A percentile compares a stretch with the other conserved stretches of the same genome.
phyloP scores from a whole-genome alignment of 2,888 invertebrate species.

The Elysia crispata region DNA sequence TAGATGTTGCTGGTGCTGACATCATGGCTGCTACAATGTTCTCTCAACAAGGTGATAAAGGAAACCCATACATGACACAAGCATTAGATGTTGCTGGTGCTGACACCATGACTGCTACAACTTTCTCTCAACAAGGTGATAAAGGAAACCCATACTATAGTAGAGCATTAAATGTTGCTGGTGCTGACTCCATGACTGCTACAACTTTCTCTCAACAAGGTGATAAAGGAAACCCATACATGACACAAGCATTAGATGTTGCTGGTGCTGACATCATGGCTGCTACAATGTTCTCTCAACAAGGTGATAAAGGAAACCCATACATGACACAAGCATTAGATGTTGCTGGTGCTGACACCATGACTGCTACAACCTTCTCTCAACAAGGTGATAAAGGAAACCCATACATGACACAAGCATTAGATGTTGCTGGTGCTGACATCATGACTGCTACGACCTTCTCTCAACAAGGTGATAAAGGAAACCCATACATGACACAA shows the following conservation, averaged over 20 bases:
- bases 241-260: too few relatives aligned
- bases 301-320: conserved; percentile 45
- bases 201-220: not conserved
- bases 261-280: conserved; percentile 21
- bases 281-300: conserved; percentile 11
- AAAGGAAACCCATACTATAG: conserved; percentile 38
- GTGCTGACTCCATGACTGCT: conserved; percentile 5
- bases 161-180: conserved; percentile 18
- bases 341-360: conserved; percentile 39
- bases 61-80: conserved; percentile 40
- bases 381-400: conserved; percentile 33
- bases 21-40: not conserved
- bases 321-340: conserved; percentile 42
- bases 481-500: conserved; percentile 35
- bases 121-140: conserved; percentile 12
- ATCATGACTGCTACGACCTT: not conserved
- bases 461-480: conserved; percentile 33
- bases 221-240: too few relatives aligned
- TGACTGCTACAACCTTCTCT: conserved; percentile 5
- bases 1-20: conserved; percentile 30
- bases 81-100: conserved; percentile 32
- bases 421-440: not conserved
- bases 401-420: too few relatives aligned
- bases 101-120: conserved; percentile 14
- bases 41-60: conserved; percentile 33